A percentile compares a stretch with the other conserved stretches of the same genome.
These are phyloP conservation scores for Lepeophtheirus salmonis DNA, from an alignment of 1,140 invertebrate genomes.

Conservation along the genomic window DNA sequence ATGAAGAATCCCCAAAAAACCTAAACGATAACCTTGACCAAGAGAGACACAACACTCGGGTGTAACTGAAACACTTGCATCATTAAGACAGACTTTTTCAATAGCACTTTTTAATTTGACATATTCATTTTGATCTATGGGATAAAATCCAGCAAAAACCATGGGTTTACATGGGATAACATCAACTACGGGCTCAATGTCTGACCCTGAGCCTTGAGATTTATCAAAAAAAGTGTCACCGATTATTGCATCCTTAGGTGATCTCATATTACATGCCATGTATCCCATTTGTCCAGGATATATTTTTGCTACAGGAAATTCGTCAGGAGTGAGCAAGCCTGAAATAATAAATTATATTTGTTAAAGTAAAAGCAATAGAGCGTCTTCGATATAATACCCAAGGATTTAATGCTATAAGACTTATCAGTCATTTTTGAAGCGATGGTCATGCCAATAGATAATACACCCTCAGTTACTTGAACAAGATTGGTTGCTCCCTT, in stretches of 20 bases:
- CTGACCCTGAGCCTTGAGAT: slow-evolving; percentile 30
- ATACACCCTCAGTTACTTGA: slow-evolving; percentile 49
- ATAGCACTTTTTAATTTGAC: slow-evolving; percentile 51
- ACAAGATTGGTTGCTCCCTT: slow-evolving; percentile 62
- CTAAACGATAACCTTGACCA: slow-evolving; percentile 79
- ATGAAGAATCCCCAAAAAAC: slow-evolving; percentile 82
- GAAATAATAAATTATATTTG: neutral
- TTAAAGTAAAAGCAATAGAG: too few species aligned
- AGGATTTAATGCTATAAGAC: slow-evolving; percentile 28
- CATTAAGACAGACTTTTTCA: slow-evolving; percentile 78
- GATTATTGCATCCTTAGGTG: slow-evolving; percentile 52
- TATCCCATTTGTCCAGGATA: slow-evolving; percentile 24
- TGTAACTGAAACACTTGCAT: slow-evolving; percentile 59
- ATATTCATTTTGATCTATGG: slow-evolving; percentile 68
- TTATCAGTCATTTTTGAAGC: slow-evolving; percentile 43
- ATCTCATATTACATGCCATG: slow-evolving; percentile 57
- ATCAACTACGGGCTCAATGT: slow-evolving; percentile 57
- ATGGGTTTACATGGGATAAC: slow-evolving; percentile 20
- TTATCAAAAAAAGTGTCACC: slow-evolving; percentile 61
- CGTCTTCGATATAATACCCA: too few species aligned
- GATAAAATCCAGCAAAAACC: slow-evolving; percentile 81
- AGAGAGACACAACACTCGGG: slow-evolving; percentile 50
- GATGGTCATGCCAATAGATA: slow-evolving; percentile 46
- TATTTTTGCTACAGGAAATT: slow-evolving; percentile 2
- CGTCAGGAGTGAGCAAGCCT: slow-evolving; percentile 11